Base-by-base conservation (phyloP, 2,888 invertebrate species). In the Liposcelis brunnea region DNA sequence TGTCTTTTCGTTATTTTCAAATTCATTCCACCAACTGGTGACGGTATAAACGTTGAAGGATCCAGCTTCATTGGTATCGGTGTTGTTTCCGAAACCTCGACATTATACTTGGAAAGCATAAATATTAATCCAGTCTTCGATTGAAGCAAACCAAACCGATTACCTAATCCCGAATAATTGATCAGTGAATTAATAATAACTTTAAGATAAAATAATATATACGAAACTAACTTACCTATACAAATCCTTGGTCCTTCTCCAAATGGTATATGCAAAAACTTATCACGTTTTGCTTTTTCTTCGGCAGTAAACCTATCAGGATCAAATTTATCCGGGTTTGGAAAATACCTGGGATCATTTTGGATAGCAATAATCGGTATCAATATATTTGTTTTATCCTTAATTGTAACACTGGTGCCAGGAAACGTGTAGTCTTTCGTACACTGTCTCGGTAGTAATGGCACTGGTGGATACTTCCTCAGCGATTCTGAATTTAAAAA, bases 221-320 rank as follows among this genome's bases (percentile, higher is more conserved):
- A 70, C 50, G 77, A 75, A 51, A 76, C 69, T 18, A 70, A 67
- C 51, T 56, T 52, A 65, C 74, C 77, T 44, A 77, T 71, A 52
- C 77, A 77, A 54, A 67, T 73, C 46, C 76, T 65, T 1, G 71
- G 75, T 2, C 77, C 77, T 1, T 63, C 32, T 2, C 73, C 75
- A 45, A 74, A 75, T 1, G 74, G 72, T 51, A 68, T 51, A 49
- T 69, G 72, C 0, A 65, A 58, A 35, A 63, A 65, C 1, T 64
- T 63, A 10, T 61, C 52, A 12, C 68, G 66, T 12, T 63, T 63
- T 1, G 60, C 58, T 50, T 69, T 71, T 53, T 73, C 74, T 50
- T 72, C 68, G 0, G 71, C 68, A 2, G 62, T 71, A 51, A 75
- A 75, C 14, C 74, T 47, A 31, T 56, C 56, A 1, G 59, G 60